These are phyloP conservation scores for Taenioides sp. DNA, from an alignment of 2,797 vertebrate species.

Conservation along the genomic window DNA sequence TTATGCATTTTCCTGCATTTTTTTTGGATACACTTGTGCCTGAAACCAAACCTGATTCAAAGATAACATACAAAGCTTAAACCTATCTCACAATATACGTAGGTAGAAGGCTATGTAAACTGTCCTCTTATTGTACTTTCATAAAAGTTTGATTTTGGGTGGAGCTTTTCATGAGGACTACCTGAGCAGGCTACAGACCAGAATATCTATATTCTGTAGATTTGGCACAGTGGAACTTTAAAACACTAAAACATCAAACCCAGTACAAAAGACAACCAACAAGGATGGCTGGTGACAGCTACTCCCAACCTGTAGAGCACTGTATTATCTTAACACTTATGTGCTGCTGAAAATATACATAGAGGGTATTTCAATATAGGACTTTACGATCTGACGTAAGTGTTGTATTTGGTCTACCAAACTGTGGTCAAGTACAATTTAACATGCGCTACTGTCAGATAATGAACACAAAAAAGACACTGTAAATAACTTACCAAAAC, in stretches of 20 bases:
- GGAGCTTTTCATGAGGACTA: constrained; percentile 27
- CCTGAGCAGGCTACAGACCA: constrained; percentile 38
- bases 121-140: constrained; percentile 6
- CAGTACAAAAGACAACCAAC: constrained; percentile 17
- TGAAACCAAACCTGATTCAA: constrained; percentile 37
- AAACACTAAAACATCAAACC: neutral
- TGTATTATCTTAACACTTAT: neutral
- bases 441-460: neutral
- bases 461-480: constrained; percentile 3
- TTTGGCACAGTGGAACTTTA: constrained; percentile 35
- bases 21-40: constrained; percentile 14
- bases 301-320: constrained; percentile 7
- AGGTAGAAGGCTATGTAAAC: neutral
- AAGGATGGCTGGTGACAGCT: constrained; percentile 5
- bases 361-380: neutral
- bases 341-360: neutral
- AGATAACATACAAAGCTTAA: constrained; percentile 13
- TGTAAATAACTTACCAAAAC: constrained; percentile 5
- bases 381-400: neutral
- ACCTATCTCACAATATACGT: constrained; percentile 4
- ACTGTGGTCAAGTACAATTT: neutral
- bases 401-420: neutral
- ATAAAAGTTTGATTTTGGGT: constrained; percentile 7
- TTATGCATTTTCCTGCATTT: constrained; percentile 45
- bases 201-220: constrained; percentile 20